Base-by-base conservation (phyloP, 2,888 invertebrate genomes). In the Pristionchus arcanus region DNA sequence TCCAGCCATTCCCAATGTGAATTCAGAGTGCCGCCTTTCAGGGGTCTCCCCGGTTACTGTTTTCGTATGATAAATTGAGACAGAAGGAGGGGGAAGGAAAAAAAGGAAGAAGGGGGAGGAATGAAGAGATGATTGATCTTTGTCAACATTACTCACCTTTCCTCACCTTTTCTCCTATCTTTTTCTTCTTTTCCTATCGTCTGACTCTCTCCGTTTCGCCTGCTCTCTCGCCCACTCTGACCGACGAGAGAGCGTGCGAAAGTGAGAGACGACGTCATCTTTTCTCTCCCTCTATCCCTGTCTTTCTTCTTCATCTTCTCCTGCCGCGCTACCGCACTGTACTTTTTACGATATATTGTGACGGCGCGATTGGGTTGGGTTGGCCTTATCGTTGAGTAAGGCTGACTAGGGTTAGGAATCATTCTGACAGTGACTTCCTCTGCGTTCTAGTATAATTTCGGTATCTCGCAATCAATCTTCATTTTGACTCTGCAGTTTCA, bases 41-140 rank as follows among this genome's bases (percentile, higher is more conserved):
- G 42, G 42, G 42, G 13, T 49, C 42, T 49, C 59, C 59, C 59
- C 59, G 59, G 59, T 63, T 53, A 81, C 81, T 81, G 49, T 81
- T 81, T 53, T 81, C 49, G 81, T 81, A 81, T 81, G 81, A 81
- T 81, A 53, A 81, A 81, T 53, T 68, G 68, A 68, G 16, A 37
- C 5, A 34, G 74, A 74, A 19, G 37, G 31, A 34, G 53, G 81
- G 81, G 37, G 21, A 31, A 77, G 42, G 13, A 42, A 42, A 42
- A 13, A 16, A 2, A 13, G 55, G 71, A n/a, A n/a, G 34, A 59
- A 28, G 15, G 31, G 0, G 74, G n/a, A 74, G 34, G 37, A 37
- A 37, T 31, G 25, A 9, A 74, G 37, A 81, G 81, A 81, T 81
- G 81, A 81, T 81, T 81, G 81, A 81, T 81, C 81, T 81, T 81